Conservation (phyloP, 35 echinoderm and acorn worm genomes). For the Apostichopus californicus region DNA sequence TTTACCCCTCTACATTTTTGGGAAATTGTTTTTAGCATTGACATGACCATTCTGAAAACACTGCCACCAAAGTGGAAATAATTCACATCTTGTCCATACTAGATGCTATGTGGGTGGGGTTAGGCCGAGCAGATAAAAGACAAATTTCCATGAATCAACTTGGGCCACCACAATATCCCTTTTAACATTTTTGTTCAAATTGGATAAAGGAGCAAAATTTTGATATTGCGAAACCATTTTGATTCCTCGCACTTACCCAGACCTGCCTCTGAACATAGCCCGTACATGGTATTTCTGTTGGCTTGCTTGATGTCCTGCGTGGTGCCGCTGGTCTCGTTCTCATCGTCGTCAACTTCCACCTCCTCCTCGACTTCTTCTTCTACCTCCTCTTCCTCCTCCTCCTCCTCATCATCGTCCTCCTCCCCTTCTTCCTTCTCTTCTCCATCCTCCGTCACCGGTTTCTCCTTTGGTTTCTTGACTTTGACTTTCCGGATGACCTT, state of each 20-base stretch:
- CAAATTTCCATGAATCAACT: no score
- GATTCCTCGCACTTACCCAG: slow-evolving; percentile 62
- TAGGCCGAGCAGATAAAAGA: neutral
- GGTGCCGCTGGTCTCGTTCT: slow-evolving; percentile 65
- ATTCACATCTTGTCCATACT: no score
- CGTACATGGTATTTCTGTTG: slow-evolving; percentile 92
- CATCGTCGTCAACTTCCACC: slow-evolving; percentile 69
- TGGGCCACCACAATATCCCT: no score
- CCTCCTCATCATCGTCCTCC: slow-evolving; percentile 74
- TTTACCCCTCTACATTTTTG: no score
- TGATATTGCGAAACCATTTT: neutral
- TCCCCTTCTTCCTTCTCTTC: slow-evolving; percentile 61
- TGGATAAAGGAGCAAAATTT: no score
- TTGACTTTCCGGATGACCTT: slow-evolving; percentile 55
- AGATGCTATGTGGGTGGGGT: no score
- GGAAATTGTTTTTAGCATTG: no score
- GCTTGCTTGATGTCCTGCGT: slow-evolving; percentile 96
- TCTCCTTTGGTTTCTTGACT: slow-evolving; percentile 61
- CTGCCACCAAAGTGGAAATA: no score
- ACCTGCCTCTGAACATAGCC: slow-evolving; percentile 83
- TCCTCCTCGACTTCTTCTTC: slow-evolving; percentile 82
- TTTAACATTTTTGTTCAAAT: neutral
- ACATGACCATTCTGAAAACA: no score
- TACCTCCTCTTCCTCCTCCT: slow-evolving; percentile 68
- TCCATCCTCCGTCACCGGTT: slow-evolving; percentile 36